Percentiles rank a stretch among this genome's conserved stretches.
These are phyloP conservation scores for Musca vetustissima DNA, from an alignment of 1,140 invertebrate genomes.

Conservation along the genomic window DNA sequence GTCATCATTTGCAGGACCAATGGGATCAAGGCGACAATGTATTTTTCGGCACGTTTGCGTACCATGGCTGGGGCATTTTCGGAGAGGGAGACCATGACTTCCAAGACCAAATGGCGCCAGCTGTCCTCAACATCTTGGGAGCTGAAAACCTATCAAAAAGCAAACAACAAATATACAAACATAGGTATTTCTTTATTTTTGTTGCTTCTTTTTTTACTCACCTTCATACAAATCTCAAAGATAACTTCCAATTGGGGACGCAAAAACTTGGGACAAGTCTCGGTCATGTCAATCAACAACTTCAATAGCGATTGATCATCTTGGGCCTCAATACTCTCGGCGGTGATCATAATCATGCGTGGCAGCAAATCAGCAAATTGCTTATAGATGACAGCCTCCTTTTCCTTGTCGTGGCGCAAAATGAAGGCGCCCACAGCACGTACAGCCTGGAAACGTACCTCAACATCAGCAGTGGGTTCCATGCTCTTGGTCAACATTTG, in stretches of 20 bases:
- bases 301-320: constrained; percentile 91
- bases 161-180: too few species aligned
- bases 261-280: constrained; percentile 90
- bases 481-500: constrained; percentile 88
- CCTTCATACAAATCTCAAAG: constrained; percentile 89
- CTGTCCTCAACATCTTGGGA: constrained; percentile 77
- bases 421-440: constrained; percentile 89
- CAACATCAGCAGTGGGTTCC: constrained; percentile 67
- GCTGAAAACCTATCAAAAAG: constrained; percentile 55
- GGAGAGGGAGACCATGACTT: constrained; percentile 91
- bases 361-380: constrained; percentile 85
- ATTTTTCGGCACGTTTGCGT: constrained; percentile 81
- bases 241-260: constrained; percentile 83
- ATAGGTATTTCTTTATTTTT: neutral
- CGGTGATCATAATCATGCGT: constrained; percentile 68
- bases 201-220: constrained; percentile 38
- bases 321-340: constrained; percentile 72
- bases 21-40: constrained; percentile 77
- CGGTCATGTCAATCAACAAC: constrained; percentile 89
- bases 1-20: constrained; percentile 94
- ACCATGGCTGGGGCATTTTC: constrained; percentile 96
- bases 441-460: constrained; percentile 79
- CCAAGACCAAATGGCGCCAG: constrained; percentile 88
- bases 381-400: constrained; percentile 83
- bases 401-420: constrained; percentile 81